Conservation (phyloP, 2,888 invertebrate species). For the Callosobruchus maculatus region DNA sequence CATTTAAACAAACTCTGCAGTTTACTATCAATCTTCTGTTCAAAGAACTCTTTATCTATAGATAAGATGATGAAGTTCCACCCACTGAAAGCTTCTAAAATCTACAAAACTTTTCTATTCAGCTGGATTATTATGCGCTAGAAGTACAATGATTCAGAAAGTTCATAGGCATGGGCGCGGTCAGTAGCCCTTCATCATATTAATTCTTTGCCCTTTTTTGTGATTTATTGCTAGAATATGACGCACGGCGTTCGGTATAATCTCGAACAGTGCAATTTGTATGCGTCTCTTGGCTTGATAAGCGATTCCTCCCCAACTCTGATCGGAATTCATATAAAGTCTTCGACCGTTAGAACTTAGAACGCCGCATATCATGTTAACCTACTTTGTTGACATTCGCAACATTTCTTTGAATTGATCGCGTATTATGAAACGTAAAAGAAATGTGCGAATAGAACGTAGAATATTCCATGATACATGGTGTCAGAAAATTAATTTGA, state of each 20-base stretch:
- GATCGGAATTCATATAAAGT: not conserved
- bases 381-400: not conserved
- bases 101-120: too few relatives aligned
- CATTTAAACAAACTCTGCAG: too few relatives aligned
- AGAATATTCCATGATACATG: not conserved
- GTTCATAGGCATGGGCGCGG: too few relatives aligned
- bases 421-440: not conserved
- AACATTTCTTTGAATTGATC: not conserved
- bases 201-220: not conserved
- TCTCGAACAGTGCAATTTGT: not conserved
- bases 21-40: too few relatives aligned
- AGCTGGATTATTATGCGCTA: too few relatives aligned
- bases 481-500: not conserved
- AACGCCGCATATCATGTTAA: not conserved
- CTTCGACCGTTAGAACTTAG: not conserved
- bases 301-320: not conserved
- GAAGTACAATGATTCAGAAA: too few relatives aligned
- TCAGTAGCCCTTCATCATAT: not conserved
- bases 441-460: not conserved
- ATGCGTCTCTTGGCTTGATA: not conserved
- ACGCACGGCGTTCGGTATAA: not conserved
- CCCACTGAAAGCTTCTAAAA: too few relatives aligned
- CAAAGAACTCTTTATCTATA: too few relatives aligned
- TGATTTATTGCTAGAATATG: not conserved
- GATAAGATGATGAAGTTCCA: too few relatives aligned